phyloP scores from a whole-genome alignment of 2,113 vertebrate genomes.

The Gopherus flavomarginatus region DNA sequence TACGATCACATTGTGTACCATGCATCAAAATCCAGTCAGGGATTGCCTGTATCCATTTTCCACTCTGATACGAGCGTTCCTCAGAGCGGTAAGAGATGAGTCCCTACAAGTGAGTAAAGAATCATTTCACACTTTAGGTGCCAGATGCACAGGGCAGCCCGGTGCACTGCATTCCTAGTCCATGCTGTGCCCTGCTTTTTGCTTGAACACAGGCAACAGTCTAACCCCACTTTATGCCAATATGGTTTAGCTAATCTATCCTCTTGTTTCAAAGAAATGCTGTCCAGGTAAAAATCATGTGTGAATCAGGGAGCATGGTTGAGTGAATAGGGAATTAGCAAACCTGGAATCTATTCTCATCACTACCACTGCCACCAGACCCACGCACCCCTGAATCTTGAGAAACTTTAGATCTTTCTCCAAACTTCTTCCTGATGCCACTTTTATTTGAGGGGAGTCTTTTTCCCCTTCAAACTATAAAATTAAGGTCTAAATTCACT shows the following conservation, averaged over 20 bases:
- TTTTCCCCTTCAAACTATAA: not conserved
- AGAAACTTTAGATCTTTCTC: not conserved
- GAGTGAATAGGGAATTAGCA: not conserved
- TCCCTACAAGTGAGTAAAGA: not conserved
- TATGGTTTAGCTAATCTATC: fast-evolving
- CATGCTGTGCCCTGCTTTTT: not conserved
- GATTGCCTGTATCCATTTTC: not conserved
- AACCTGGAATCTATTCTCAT: not conserved
- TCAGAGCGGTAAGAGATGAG: not conserved
- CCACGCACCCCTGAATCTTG: not conserved
- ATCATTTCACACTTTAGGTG: not conserved
- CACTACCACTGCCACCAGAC: not conserved
- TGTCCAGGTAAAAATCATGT: not conserved
- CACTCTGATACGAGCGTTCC: fast-evolving
- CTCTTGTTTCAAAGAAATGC: not conserved
- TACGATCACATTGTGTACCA: not conserved
- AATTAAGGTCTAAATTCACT: not conserved
- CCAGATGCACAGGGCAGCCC: not conserved
- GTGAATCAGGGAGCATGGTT: not conserved
- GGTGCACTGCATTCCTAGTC: fast-evolving
- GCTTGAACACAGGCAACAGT: not conserved
- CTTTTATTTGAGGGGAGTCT: not conserved
- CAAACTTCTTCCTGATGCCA: not conserved
- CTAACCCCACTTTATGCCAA: fast-evolving
- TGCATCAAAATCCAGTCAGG: not conserved